These are phyloP conservation scores for Sclerurus mexicanus DNA, from an alignment of 2,113 vertebrate species.

Conservation along the genomic window DNA sequence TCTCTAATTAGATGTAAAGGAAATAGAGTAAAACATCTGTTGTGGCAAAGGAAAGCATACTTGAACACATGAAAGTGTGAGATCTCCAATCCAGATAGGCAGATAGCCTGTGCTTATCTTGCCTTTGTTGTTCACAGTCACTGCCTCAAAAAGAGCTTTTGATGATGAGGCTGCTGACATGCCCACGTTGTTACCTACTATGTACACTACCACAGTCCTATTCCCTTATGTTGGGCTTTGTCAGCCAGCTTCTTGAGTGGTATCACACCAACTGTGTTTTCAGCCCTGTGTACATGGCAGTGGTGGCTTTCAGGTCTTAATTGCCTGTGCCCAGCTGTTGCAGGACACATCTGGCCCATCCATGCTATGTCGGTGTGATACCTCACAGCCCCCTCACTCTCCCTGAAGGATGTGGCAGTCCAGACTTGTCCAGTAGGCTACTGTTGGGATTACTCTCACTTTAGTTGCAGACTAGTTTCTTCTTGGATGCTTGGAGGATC, in stretches of 20 bases:
- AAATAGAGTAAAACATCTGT: not conserved
- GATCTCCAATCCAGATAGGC: constrained; percentile 18
- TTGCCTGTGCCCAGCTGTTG: fast-evolving
- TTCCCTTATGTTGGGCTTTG: not conserved
- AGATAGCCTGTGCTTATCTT: not conserved
- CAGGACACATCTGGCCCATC: not conserved
- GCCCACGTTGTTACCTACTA: fast-evolving
- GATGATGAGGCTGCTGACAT: fast-evolving
- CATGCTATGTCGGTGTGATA: fast-evolving
- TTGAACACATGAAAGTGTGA: not conserved
- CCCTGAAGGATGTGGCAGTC: not conserved
- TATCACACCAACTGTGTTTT: not conserved
- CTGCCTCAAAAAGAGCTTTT: not conserved
- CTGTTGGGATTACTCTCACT: not conserved
- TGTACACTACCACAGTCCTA: fast-evolving
- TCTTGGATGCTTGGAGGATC: not conserved
- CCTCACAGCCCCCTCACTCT: not conserved
- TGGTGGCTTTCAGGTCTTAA: not conserved
- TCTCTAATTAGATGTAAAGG: not conserved
- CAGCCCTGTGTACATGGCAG: fast-evolving
- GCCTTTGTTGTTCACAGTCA: fast-evolving
- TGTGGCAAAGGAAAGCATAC: not conserved
- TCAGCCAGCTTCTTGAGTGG: not conserved
- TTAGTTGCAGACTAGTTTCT: not conserved
- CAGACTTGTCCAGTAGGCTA: not conserved